Evolutionary conservation across 1,140 invertebrate genomes (phyloP).

Genomic region (Apis cerana): DNA sequence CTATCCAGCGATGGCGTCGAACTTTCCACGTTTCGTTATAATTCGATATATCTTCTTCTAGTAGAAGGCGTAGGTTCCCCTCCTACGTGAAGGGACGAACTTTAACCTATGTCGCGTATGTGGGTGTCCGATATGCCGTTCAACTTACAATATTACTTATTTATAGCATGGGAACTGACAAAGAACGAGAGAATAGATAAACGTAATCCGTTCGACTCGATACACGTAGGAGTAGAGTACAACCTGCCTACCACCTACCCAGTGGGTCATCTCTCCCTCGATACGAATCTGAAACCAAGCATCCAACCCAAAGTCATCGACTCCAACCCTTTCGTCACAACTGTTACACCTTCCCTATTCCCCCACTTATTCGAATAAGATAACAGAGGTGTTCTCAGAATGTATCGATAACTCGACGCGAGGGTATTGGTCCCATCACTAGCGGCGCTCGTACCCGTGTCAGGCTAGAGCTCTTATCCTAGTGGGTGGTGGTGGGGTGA

Average conservation of each 20-base stretch:
- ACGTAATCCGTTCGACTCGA: too few species aligned
- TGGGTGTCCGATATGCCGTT: neutral
- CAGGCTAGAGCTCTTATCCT: constrained; percentile 41
- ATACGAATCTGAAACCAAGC: neutral
- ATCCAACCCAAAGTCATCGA: too few species aligned
- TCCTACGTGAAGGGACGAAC: neutral
- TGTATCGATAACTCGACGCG: constrained; percentile 38
- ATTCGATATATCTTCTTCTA: neutral
- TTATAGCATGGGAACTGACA: too few species aligned
- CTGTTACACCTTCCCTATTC: too few species aligned
- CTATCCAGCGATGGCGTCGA: constrained; percentile 7
- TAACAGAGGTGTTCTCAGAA: neutral
- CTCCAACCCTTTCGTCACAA: neutral
- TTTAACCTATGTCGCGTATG: neutral
- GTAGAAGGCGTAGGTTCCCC: neutral
- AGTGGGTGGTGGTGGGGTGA: constrained; percentile 15
- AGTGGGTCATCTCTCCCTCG: too few species aligned
- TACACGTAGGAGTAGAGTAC: too few species aligned
- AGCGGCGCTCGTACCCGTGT: constrained; percentile 29
- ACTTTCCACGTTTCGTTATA: neutral
- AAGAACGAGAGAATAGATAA: too few species aligned
- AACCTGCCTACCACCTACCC: too few species aligned
- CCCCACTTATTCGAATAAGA: neutral
- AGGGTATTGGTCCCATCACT: constrained; percentile 38
- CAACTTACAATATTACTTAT: neutral